phyloP scores from a whole-genome alignment of 2,113 vertebrate genomes.

The Anhinga rufa region DNA sequence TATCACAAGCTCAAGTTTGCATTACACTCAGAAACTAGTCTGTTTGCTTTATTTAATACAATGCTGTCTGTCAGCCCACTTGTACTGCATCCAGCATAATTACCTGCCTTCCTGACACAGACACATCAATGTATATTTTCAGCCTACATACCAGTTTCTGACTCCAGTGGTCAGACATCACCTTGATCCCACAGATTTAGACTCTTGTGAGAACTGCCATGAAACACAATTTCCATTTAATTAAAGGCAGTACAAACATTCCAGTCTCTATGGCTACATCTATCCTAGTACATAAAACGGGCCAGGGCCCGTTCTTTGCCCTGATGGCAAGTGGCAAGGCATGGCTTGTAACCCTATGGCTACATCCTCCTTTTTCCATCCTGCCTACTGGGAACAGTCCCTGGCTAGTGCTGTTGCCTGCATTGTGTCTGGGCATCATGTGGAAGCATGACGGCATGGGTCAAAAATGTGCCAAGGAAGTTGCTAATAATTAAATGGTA shows the following conservation, averaged over 20 bases:
- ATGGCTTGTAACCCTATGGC: neutral
- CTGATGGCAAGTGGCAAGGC: neutral
- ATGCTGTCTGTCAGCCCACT: neutral
- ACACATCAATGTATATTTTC: neutral
- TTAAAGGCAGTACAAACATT: slow-evolving; percentile 3
- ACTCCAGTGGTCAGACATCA: neutral
- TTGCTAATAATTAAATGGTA: neutral
- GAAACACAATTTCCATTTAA: neutral
- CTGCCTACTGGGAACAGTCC: neutral
- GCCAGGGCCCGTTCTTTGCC: neutral
- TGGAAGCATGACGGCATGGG: neutral
- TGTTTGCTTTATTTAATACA: neutral
- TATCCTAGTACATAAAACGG: neutral
- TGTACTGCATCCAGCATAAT: neutral
- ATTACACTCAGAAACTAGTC: neutral
- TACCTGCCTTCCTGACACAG: neutral
- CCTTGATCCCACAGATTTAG: neutral
- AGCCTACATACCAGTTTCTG: neutral
- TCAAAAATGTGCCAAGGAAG: neutral
- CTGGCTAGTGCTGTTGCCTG: neutral
- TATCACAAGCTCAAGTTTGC: neutral
- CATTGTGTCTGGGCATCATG: neutral
- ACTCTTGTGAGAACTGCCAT: neutral
- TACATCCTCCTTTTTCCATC: neutral
- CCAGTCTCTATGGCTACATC: neutral